Conservation (phyloP, 2,797 vertebrate genomes). For the Aulostomus chinensis region DNA sequence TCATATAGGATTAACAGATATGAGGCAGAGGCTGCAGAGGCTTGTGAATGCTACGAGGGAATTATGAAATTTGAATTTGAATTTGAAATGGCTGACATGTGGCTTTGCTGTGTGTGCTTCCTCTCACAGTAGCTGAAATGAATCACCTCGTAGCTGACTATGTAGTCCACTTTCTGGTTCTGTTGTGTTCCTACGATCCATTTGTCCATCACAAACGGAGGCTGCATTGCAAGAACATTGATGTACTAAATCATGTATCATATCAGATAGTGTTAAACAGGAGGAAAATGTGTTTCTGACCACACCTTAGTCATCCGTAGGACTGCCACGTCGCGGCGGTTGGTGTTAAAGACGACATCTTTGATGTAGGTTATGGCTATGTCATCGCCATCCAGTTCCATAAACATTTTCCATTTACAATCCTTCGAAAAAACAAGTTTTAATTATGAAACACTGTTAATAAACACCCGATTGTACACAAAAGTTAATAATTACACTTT, state of each 20-base stretch:
- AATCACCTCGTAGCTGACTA: constrained; percentile 92
- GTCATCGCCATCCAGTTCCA: constrained; percentile 98
- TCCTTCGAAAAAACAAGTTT: no score
- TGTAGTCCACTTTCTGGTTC: constrained; percentile 90
- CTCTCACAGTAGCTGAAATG: background rate
- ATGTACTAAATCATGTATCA: background rate
- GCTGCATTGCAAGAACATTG: constrained; percentile 78
- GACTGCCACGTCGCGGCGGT: constrained; percentile 86
- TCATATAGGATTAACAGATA: background rate
- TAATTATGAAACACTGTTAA: constrained; percentile 18
- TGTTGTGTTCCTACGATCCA: constrained; percentile 90
- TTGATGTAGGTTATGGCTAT: constrained; percentile 97
- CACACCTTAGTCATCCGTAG: constrained; percentile 94
- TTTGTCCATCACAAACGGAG: constrained; percentile 98
- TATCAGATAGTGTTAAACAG: background rate
- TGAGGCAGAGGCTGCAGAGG: background rate
- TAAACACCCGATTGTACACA: constrained; percentile 19
- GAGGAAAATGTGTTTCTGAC: background rate
- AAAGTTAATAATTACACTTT: constrained; percentile 40
- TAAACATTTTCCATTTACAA: constrained; percentile 99
- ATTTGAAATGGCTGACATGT: background rate
- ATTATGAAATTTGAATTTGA: background rate
- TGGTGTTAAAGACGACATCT: constrained; percentile 93
- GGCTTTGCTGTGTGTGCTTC: constrained; percentile 1
- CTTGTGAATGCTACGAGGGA: background rate